Base-by-base conservation (phyloP, 2,113 vertebrate species). In the Sphaerodactylus townsendi region DNA sequence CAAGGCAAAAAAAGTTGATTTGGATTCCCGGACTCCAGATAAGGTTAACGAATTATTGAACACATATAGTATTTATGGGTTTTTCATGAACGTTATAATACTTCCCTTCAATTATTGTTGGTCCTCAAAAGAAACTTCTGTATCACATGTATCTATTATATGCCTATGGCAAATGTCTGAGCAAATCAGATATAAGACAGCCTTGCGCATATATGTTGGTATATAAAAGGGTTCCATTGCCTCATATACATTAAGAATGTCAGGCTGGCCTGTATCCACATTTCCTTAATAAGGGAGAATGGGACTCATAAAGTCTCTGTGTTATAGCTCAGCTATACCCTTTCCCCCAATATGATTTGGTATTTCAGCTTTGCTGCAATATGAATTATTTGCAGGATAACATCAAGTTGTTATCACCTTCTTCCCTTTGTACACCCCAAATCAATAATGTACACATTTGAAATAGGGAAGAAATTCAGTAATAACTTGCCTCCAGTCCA, bases 311-410 rank as follows among this genome's bases (percentile, higher is more conserved):
- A 75, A 88, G 5, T 76, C 6, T 78, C 79, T 30, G 10, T 1
- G 0, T 0, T 81, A 53, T 25, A 46, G 75, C 92, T n/a, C 0
- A 77, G 78, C 66, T 35, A 79, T 84, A 41, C 74, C 3, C 82
- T 86, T 83, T 82, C 64, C 53, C 13, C 23, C 19, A 25, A 6
- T 25, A 17, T 37, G 48, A 30, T 33, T 23, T 48, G 30, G 9
- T 10, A 53, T 37, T 48, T 39, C 1, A 25, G 68, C 73, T 86
- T 83, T 69, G 69, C 74, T 69, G 46, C 81, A 13, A 39, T 65
- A 1, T 73, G 71, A 71, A 39, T 11, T 76, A 83, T 76, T 48
- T 10, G 79, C 3, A 88, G 19, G 79, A 77, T 84, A 85, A 87
- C 70, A 25, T 76, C 77, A 28, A 77, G 50, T 62, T 23, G 44